Evolutionary conservation across 2,797 vertebrate genomes (phyloP), one percentile per base, ranked within the genome.

Genomic region (Onychomys arenicola): DNA sequence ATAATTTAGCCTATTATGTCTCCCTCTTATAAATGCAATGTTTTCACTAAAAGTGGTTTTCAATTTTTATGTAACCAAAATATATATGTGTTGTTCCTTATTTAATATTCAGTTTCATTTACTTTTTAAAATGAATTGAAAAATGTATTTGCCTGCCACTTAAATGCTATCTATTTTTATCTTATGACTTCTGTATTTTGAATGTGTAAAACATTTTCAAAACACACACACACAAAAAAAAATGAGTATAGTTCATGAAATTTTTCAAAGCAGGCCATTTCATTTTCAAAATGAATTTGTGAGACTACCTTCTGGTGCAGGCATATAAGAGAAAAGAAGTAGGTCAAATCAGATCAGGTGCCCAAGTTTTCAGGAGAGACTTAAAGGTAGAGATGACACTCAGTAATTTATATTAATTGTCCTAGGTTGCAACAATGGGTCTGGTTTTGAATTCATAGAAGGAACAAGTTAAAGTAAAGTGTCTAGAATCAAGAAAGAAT

Each of bases 281-380:
- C 27, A 77, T 65, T 76, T 93, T 94, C n/a, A 90, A 49, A 94
- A 12, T 61, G n/a, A n/a, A n/a, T n/a, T n/a, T n/a, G 76, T 61
- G 11, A 55, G 1, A 19, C 3, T 86, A 78, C 4, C 2, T 87
- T 55, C 89, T 75, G 32, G 87, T 40, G 2, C 0, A 65, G 0
- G 2, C 17, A 4, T 90, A 5, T 91, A 49, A 86, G 29, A 76
- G 2, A 57, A 76, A 87, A 57, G 19, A 73, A 73, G 8, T 25
- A 6, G n/a, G 21, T 34, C 59, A 40, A 83, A 4, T 3, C 8
- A 88, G 27, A 6, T 37, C 49, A 52, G 29, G 49, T 69, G 12
- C 43, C 40, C 1, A 89, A 77, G 7, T 43, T 63, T 81, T 77
- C 65, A 78, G 29, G 85, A 14, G 10, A 27, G 9, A 83, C 46